Evolutionary conservation across 2,113 vertebrate species (phyloP), one percentile per base, ranked within the genome.

Genomic region (Gambusia affinis): DNA sequence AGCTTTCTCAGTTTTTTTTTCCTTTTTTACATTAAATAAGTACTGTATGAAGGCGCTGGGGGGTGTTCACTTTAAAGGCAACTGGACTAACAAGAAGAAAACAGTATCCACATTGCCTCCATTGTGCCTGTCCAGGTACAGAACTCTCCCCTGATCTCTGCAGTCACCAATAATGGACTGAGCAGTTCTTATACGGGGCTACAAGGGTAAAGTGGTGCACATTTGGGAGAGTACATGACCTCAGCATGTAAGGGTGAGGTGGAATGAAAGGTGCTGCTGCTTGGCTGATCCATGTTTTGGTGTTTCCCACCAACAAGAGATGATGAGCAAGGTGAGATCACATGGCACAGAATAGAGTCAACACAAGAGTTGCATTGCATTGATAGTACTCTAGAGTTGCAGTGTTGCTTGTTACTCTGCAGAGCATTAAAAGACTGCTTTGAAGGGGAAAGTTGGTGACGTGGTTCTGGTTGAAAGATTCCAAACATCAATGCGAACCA

Each of bases 41-140:
- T 77, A 84, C 80, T 81, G 79, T 85, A 84, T 87, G 88, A 91
- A 92, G 89, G 91, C 82, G 79, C 86, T 75, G 77, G 86, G 91
- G 88, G 87, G 82, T 70, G 82, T 83, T 89, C 79, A 87, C 85
- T 89, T 84, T 85, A 91, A 93, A 92, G 90, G 91, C 90, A 92
- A 88, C 87, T 80, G 82, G 85, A 90, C 86, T 75, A 81, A 87
- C 75, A 54, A 80, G 86, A 81, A 88, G 73, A 89, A 83, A 86
- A 87, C 77, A 78, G 44, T 29, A 75, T 84, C 87, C 87, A 88
- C 85, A 82, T 72, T 88, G 87, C 85, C 86, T 82, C 86, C 81
- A 61, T 66, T 24, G 42, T 66, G 85, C 74, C 88, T 78, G 60
- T 81, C 80, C 33, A 3, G 66, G 78, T 64, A 75, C 65, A 37